Conservation (phyloP, 2,888 invertebrate genomes). For the Mythimna lalbum region DNA sequence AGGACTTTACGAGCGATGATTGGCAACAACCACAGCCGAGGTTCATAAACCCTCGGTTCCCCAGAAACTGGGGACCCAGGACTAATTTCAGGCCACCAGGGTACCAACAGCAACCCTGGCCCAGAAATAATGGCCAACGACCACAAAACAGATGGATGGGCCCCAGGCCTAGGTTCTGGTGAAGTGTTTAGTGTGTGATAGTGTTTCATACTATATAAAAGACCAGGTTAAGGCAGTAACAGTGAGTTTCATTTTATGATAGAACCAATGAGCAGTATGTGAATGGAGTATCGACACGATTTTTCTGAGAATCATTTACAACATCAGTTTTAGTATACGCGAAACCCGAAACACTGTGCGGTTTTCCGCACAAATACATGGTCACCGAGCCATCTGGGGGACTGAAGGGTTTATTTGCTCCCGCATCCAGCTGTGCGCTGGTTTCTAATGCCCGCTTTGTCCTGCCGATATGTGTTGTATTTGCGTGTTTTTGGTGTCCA, state of each 20-base stretch:
- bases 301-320: slow-evolving; percentile 5
- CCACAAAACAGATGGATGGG: slow-evolving; percentile 82
- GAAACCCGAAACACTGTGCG: too few relatives aligned
- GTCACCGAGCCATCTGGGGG: too few relatives aligned
- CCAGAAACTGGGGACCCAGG: slow-evolving; percentile 84
- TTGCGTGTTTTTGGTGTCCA: too few relatives aligned
- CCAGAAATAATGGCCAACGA: slow-evolving; percentile 80
- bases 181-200: slow-evolving; percentile 64
- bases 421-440: too few relatives aligned
- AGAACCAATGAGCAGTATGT: slow-evolving; percentile 13
- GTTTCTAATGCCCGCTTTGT: too few relatives aligned
- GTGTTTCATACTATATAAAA: slow-evolving; percentile 60
- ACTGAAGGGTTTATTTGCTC: too few relatives aligned
- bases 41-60: slow-evolving; percentile 79
- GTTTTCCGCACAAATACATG: too few relatives aligned
- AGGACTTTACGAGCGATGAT: slow-evolving; percentile 71
- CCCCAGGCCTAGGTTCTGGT: slow-evolving; percentile 87
- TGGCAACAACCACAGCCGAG: slow-evolving; percentile 69
- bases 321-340: too few relatives aligned
- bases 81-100: slow-evolving; percentile 76
- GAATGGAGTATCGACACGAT: slow-evolving; percentile 13
- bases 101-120: slow-evolving; percentile 74
- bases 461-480: too few relatives aligned
- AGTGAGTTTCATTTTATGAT: slow-evolving; percentile 62
- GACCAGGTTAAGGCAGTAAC: slow-evolving; percentile 33